These are phyloP conservation scores for Griposia aprilina DNA, from an alignment of 2,888 invertebrate genomes.

Conservation along the genomic window DNA sequence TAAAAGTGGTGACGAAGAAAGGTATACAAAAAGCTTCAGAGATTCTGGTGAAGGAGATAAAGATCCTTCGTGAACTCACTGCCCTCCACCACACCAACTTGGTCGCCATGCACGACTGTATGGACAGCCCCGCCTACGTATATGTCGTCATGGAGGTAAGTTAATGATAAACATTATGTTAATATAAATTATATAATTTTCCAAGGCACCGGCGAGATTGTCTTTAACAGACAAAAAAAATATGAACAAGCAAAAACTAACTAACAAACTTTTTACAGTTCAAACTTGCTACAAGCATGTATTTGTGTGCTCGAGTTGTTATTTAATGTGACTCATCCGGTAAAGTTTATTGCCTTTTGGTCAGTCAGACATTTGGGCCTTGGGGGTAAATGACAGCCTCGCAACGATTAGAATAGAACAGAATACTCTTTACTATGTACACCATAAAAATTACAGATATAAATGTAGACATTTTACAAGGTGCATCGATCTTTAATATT, in stretches of 20 bases:
- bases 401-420: not conserved
- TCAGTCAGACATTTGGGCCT: conserved; percentile 33
- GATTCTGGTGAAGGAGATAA: conserved; percentile 99
- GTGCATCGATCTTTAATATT: too few species aligned
- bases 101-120: conserved; percentile 99
- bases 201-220: not conserved
- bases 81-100: conserved; percentile 99
- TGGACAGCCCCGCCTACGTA: conserved; percentile 98
- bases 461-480: too few species aligned
- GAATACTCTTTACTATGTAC: too few species aligned
- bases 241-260: conserved; percentile 36
- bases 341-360: conserved; percentile 60
- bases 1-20: conserved; percentile 99
- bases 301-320: conserved; percentile 43
- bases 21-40: conserved; percentile 99
- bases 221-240: conserved; percentile 16
- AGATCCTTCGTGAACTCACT: conserved; percentile 99
- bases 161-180: conserved; percentile 33
- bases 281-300: conserved; percentile 23
- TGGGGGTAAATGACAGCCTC: conserved; percentile 27
- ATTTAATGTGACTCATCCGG: conserved; percentile 58
- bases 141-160: conserved; percentile 99
- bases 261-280: conserved; percentile 17
- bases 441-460: too few species aligned
- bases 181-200: conserved; percentile 17